Evolutionary conservation across 2,113 vertebrate species (phyloP).

Genomic region (Aramus guarauna): DNA sequence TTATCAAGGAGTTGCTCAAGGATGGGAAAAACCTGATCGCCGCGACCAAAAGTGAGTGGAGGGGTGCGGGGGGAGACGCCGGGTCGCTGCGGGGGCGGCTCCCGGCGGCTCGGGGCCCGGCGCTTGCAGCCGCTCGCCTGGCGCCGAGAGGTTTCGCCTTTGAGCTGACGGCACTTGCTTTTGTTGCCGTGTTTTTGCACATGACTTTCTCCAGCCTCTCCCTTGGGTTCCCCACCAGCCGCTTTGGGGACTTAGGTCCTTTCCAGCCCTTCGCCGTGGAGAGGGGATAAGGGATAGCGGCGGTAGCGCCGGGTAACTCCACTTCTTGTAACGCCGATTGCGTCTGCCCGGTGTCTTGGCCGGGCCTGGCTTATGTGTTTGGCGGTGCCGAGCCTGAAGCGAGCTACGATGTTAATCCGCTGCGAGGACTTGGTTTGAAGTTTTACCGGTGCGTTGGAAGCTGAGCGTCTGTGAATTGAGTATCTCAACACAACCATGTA

Average conservation of each 20-base stretch:
- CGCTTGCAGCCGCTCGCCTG: not conserved
- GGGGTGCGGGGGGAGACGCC: not conserved
- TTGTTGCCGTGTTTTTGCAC: not conserved
- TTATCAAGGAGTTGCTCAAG: slow-evolving; percentile 97
- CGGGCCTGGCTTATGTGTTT: not conserved
- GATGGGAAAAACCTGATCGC: slow-evolving; percentile 96
- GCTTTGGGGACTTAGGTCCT: rapidly evolving
- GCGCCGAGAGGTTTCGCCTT: not conserved
- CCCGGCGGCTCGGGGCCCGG: not conserved
- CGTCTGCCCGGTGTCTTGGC: not conserved
- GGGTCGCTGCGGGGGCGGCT: not conserved
- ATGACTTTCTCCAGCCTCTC: not conserved
- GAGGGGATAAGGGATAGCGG: not conserved
- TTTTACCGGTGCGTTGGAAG: not conserved
- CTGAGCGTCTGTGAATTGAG: rapidly evolving
- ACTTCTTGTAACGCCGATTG: not conserved
- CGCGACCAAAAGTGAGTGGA: slow-evolving; percentile 90
- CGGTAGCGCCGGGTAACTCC: not conserved
- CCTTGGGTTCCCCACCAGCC: not conserved
- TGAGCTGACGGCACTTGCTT: not conserved
- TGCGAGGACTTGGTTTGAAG: not conserved
- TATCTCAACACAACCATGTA: rapidly evolving
- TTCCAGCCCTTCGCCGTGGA: not conserved
- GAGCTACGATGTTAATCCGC: rapidly evolving
- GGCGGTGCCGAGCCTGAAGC: not conserved